Evolutionary conservation across 2,888 invertebrate species (phyloP).

Genomic region (Charanyca ferruginea): DNA sequence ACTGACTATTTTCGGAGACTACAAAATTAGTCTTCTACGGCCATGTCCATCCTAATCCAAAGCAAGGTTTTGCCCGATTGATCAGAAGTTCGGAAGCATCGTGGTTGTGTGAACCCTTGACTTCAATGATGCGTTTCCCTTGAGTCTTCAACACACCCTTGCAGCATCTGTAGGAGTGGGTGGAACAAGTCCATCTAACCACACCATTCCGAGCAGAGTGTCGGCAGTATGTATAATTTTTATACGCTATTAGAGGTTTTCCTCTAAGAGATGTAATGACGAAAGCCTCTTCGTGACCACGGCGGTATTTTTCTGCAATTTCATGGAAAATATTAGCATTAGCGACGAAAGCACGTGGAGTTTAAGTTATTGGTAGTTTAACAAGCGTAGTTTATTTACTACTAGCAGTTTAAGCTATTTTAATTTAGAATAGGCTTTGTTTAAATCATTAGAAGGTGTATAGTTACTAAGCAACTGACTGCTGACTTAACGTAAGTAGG

Average conservation of each 20-base stretch:
- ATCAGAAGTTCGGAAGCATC: slow-evolving; percentile 82
- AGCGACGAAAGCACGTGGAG: slow-evolving; percentile 1
- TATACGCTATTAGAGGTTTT: slow-evolving; percentile 80
- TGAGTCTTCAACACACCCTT: slow-evolving; percentile 85
- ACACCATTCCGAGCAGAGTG: slow-evolving; percentile 81
- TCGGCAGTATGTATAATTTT: slow-evolving; percentile 85
- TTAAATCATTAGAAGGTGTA: not conserved
- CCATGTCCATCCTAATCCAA: slow-evolving; percentile 43
- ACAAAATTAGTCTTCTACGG: slow-evolving; percentile 7
- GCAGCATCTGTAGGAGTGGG: slow-evolving; percentile 86
- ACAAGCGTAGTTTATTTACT: slow-evolving; percentile 18
- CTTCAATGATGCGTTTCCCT: slow-evolving; percentile 79
- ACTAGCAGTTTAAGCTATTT: slow-evolving; percentile 10
- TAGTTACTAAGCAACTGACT: not conserved
- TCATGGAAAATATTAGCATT: slow-evolving; percentile 29
- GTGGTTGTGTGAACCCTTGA: slow-evolving; percentile 84
- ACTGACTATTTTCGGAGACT: not conserved
- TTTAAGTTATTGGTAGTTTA: slow-evolving; percentile 7
- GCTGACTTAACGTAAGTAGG: too few species aligned
- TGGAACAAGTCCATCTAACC: slow-evolving; percentile 86
- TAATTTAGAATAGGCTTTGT: not conserved
- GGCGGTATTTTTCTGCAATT: slow-evolving; percentile 40
- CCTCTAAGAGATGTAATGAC: slow-evolving; percentile 85
- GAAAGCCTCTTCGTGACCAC: slow-evolving; percentile 71
- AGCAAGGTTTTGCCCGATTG: slow-evolving; percentile 69